Evolutionary conservation across 1,140 invertebrate species (phyloP).

Genomic region (Heliconius congener): DNA sequence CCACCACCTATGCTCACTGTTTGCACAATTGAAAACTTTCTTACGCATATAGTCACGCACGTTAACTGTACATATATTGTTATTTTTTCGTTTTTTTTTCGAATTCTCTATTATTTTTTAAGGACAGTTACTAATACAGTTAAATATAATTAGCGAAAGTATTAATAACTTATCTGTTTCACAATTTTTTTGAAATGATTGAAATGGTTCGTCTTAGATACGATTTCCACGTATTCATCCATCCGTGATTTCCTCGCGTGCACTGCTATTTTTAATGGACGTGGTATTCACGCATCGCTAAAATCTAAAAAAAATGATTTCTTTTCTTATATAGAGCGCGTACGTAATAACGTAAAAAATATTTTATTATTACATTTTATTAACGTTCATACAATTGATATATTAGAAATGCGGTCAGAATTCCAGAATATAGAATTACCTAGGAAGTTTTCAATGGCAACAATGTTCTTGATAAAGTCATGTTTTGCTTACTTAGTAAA

Average conservation of each 20-base stretch:
- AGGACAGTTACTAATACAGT: background rate
- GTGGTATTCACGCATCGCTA: conserved; percentile 8
- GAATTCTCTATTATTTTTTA: background rate
- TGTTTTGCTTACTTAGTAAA: background rate
- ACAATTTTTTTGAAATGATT: background rate
- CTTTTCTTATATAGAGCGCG: background rate
- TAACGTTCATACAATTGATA: background rate
- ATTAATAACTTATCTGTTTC: background rate
- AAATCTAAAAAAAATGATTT: conserved; percentile 2
- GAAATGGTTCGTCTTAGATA: background rate
- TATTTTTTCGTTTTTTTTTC: background rate
- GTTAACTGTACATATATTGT: background rate
- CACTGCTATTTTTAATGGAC: background rate
- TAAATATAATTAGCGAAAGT: background rate
- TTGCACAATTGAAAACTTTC: conserved; percentile 20
- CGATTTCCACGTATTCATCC: background rate
- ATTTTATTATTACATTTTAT: background rate
- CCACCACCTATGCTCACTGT: conserved; percentile 38
- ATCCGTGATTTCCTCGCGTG: conserved; percentile 5
- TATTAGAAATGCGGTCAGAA: background rate
- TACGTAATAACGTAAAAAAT: background rate
- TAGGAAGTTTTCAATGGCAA: conserved; percentile 8
- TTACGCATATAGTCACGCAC: conserved; percentile 23
- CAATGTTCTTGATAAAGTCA: too few species aligned
- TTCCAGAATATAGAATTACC: background rate